Evolutionary conservation across 2,888 invertebrate genomes (phyloP), one percentile per base, ranked within the genome.

Genomic region (Sialis fuliginosa): DNA sequence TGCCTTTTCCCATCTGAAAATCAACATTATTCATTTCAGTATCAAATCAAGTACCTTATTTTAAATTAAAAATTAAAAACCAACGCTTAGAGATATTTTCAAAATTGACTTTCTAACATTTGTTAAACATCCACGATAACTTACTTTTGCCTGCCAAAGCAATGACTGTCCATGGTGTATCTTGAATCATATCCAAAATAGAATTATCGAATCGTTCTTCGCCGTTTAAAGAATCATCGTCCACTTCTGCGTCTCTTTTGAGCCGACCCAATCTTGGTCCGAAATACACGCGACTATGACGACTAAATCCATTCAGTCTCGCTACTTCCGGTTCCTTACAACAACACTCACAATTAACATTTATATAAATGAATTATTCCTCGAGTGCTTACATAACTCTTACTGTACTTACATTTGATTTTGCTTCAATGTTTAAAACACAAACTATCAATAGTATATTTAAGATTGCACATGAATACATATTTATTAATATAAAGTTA

Each of bases 231-330:
- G 54, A 58, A 12, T 53, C 59, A n/a, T 41, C 47, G 13, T 44
- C 51, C 50, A 49, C 55, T 51, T 12, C 48, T 39, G 60, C 61
- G 30, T 64, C 63, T 39, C 70, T 60, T 52, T 69, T 71, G 51
- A 64, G 64, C 50, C 70, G 65, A 6, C 71, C 72, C n/a, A 72
- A 58, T 48, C 70, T 61, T 2, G 72, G 70, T 2, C 71, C 71
- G 50, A 72, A 71, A 71, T 71, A 72, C 62, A 70, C 62, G 5
- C 56, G 48, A 6, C 32, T 42, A 7, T 42, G 42, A 22, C 42
- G 42, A 7, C 7, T n/a, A n/a, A 31, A 42, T 22, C 22, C 22
- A 5, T 42, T 30, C 9, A 31, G 2, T 13, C 7, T n/a, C 31
- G 22, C 22, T 39, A 13, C 10, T 7, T 6, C 39, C 6, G 39